Evolutionary conservation across 1,140 invertebrate genomes (phyloP), one percentile per base, ranked within the genome.

Genomic region (Drosophila arawakana): DNA sequence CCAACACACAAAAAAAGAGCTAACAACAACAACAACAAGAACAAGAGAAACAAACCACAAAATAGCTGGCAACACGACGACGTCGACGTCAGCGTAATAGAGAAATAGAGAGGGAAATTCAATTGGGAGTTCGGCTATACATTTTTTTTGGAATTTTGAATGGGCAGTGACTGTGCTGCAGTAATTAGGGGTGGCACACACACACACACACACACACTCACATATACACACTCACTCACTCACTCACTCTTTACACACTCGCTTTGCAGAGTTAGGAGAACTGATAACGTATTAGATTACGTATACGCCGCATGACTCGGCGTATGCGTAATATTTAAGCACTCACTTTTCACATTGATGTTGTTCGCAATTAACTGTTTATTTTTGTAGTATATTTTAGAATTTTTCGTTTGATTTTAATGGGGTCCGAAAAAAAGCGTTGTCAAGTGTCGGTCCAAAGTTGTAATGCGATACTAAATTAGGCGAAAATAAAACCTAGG

Each of bases 51-150:
- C 62, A 80, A 79, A 80, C 81, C 54, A 80, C 61, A 63, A 73
- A 73, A 65, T 65, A 71, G 39, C 60, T 41, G 60, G 41, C 52
- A 58, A 43, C 30, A 58, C 52, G 63, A 76, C 69, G 60, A 71
- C 84, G 80, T 62, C 84, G 83, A 72, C 82, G 83, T 75, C 79
- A 80, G 80, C 80, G 83, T 86, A 83, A 83, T 88, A 77, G 80
- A 80, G 83, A 86, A 78, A 73, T 84, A 82, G 83, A 76, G 61
- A 49, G 60, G 54, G 39, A 13, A 11, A 30, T 54, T 66, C 54
- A 59, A 67, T 68, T 39, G 49, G 47, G 15, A 61, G 47, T 41
- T 58, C 49, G 47, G 25, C 30, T 35, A 30, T 35, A 41, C 9
- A n/a, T 57, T 18, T 11, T 21, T 25, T 39, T 9, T 35, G n/a